Evolutionary conservation across 2,797 vertebrate species (phyloP), one percentile per base, ranked within the genome.

Genomic region (Poeciliopsis gracilis): DNA sequence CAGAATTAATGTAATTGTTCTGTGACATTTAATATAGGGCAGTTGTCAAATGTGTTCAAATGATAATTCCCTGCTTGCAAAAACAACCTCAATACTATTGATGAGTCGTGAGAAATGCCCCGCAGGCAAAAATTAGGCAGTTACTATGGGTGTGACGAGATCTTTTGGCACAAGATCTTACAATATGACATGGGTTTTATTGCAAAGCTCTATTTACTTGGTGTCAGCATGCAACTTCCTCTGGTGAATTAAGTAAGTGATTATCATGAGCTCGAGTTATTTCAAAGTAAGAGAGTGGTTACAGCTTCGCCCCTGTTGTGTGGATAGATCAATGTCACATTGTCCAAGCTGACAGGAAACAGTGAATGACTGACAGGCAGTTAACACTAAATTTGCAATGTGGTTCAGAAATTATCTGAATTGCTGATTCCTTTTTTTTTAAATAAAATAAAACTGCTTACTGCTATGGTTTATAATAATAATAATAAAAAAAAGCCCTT

Each of bases 51-150:
- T 45, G 43, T 70, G 41, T 16, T 28, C 4, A 45, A 46, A 43
- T 46, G 18, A 70, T 67, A 41, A 23, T 46, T 46, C 12, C 25
- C 25, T 70, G 25, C 5, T 28, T 45, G n/a, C n/a, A 46, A 46
- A 43, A 70, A 9, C 67, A 70, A 28, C 43, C 67, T 15, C 28
- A 70, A 46, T 70, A n/a, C 41, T 70, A 28, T 45, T 7, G 5
- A 43, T 45, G 43, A 8, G 43, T 45, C 2, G 43, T 45, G 67
- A 70, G 41, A 46, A 45, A 70, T 70, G 41, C 41, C 45, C n/a
- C n/a, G 41, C 43, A 69, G 66, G 46, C 43, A 45, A 43, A 70
- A 45, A 70, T 70, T 70, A 70, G 67, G 41, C 43, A 46, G 67
- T 70, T 70, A 28, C 41, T 28, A 70, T 46, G 67, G 67, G 25